These are phyloP conservation scores for Tonatia bakeri DNA, from an alignment of 2,113 vertebrate genomes.

Conservation along the genomic window DNA sequence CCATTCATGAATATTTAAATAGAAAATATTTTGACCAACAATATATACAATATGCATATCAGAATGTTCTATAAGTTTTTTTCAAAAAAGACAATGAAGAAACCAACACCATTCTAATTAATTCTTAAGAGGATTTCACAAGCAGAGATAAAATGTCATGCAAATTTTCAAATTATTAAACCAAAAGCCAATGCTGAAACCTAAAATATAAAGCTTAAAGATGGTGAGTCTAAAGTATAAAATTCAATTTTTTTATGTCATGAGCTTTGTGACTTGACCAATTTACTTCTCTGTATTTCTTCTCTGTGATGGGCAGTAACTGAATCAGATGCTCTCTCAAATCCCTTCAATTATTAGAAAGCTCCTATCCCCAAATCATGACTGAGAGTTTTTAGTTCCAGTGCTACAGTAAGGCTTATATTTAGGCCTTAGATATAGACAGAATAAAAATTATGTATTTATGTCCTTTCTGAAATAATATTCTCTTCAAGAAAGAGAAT, in stretches of 20 bases:
- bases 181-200: neutral
- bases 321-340: neutral
- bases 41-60: neutral
- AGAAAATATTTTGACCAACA: neutral
- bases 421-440: neutral
- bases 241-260: neutral
- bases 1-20: neutral
- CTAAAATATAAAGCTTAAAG: neutral
- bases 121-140: neutral
- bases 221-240: neutral
- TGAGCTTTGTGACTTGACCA: neutral
- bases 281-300: neutral
- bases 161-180: neutral
- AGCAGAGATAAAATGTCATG: neutral
- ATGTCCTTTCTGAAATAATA: neutral
- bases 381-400: neutral
- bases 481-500: too few species aligned
- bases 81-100: neutral
- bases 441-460: too few species aligned
- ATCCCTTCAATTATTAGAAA: neutral
- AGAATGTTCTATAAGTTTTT: neutral
- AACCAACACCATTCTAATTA: neutral
- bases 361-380: neutral
- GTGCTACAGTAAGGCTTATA: neutral
- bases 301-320: neutral